These are phyloP conservation scores for Tethya wilhelma DNA, from an alignment of 37 sponge, comb jelly and placozoan species.

Conservation along the genomic window DNA sequence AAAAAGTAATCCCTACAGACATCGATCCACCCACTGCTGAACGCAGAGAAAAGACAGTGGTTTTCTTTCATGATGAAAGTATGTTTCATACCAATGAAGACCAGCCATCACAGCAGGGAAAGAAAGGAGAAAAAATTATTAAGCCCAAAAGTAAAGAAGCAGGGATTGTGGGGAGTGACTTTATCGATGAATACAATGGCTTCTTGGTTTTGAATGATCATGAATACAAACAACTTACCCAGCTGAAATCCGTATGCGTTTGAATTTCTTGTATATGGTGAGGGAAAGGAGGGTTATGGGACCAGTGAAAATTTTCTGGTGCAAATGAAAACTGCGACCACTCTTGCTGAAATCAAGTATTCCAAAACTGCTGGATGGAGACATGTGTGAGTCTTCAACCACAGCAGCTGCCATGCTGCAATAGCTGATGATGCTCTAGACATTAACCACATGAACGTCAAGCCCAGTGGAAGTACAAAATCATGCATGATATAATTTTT, in stretches of 20 bases:
- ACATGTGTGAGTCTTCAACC: too few species aligned
- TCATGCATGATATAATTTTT: background rate
- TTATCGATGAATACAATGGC: constrained; percentile 1
- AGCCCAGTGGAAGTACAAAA: background rate
- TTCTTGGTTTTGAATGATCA: background rate
- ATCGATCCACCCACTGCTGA: background rate
- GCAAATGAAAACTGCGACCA: background rate
- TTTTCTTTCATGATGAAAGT: constrained; percentile 12
- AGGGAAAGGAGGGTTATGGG: too few species aligned
- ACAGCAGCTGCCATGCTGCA: too few species aligned
- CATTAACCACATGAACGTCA: background rate
- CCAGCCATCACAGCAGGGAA: background rate
- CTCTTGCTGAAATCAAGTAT: too few species aligned
- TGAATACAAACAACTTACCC: background rate
- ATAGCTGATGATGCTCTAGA: background rate
- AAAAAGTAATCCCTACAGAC: background rate
- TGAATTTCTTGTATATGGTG: background rate
- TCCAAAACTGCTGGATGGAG: too few species aligned
- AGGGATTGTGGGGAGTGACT: background rate
- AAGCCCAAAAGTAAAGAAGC: background rate
- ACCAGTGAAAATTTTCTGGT: background rate
- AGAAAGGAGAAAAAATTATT: background rate
- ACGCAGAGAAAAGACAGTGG: background rate
- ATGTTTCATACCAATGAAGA: background rate
- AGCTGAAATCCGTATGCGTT: background rate